Base-by-base conservation (phyloP, 2,888 invertebrate genomes). In the Crematogaster levior region DNA sequence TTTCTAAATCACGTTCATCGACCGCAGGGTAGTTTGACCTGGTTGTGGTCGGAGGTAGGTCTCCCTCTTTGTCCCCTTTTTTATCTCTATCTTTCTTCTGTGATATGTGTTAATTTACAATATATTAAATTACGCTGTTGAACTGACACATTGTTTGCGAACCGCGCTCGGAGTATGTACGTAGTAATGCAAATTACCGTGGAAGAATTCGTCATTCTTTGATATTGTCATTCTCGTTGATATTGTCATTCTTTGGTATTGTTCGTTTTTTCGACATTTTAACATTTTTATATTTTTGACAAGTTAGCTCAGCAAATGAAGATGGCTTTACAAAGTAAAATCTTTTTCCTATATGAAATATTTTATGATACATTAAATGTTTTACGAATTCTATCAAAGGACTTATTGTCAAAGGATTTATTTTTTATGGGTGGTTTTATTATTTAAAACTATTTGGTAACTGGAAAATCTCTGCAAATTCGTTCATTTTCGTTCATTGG, bases 1-100 rank as follows among this genome's bases (percentile, higher is more conserved):
- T 61, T 82, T 70, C 56, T 80, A 80, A 72, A 81, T 86, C 58
- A 81, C 65, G 65, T 81, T 80, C 86, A 80, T 80, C 79, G 77
- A 75, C 48, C 48, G 51, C 60, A 65, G 24, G 53, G 24, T 77
- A 81, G 77, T 65, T 85, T 66, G 73, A 86, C 74, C 72, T 85
- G 65, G 21, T 72, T 63, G 72, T 60, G 48, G 24, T 43, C 37
- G 74, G 75, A 80, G 61, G 84, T 87, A 81, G 65, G 81, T 82
- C 18, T 53, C 30, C 15, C 27, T 40, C 3, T 65, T 27, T 12
- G 4, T 58, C n/a, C 27, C 24, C 37, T 6, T 37, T 24, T 37
- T 10, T 72, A n/a, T 43, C 21, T 40, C 7, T 27, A 3, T 46
- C 6, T 34, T 15, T 27, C n/a, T 10, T 18, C 34, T 43, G 30